Conservation (phyloP, 1,140 invertebrate genomes). For the Nasonia vitripennis region DNA sequence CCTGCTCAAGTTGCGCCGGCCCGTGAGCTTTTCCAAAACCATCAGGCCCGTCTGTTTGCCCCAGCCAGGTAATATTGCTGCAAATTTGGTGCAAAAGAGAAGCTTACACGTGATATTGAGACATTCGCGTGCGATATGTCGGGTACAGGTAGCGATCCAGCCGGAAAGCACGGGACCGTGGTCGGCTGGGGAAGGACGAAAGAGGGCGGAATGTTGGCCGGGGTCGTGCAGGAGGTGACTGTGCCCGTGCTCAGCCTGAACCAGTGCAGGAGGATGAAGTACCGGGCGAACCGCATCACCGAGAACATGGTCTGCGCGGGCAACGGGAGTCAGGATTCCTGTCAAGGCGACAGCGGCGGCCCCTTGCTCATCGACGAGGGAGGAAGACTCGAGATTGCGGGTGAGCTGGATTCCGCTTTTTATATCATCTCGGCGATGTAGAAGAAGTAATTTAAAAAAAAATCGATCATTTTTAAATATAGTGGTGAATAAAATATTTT, state of each 20-base stretch:
- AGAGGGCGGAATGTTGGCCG: slow-evolving; percentile 87
- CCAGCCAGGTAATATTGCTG: slow-evolving; percentile 64
- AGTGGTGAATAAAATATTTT: too few species aligned
- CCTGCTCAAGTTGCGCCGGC: slow-evolving; percentile 84
- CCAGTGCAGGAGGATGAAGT: slow-evolving; percentile 88
- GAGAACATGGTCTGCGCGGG: slow-evolving; percentile 88
- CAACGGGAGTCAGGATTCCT: slow-evolving; percentile 86
- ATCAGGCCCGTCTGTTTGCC: slow-evolving; percentile 89
- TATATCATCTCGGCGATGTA: background rate
- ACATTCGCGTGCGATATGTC: too few species aligned
- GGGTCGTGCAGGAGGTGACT: slow-evolving; percentile 87
- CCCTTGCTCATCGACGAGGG: slow-evolving; percentile 83
- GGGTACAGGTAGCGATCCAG: slow-evolving; percentile 78
- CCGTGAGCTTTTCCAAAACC: slow-evolving; percentile 85
- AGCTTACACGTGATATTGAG: slow-evolving; percentile 10
- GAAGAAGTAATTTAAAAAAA: too few species aligned
- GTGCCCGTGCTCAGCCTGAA: slow-evolving; percentile 87
- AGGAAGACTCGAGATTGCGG: slow-evolving; percentile 84
- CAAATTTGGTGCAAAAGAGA: too few species aligned
- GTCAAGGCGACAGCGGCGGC: slow-evolving; percentile 90
- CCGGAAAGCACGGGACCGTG: slow-evolving; percentile 84
- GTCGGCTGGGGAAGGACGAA: slow-evolving; percentile 90
- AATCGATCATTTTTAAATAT: too few species aligned
- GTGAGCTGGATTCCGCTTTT: slow-evolving; percentile 64
- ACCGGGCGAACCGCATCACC: slow-evolving; percentile 86